Conservation (phyloP, 2,888 invertebrate genomes). For the Coleophora flavipennella region DNA sequence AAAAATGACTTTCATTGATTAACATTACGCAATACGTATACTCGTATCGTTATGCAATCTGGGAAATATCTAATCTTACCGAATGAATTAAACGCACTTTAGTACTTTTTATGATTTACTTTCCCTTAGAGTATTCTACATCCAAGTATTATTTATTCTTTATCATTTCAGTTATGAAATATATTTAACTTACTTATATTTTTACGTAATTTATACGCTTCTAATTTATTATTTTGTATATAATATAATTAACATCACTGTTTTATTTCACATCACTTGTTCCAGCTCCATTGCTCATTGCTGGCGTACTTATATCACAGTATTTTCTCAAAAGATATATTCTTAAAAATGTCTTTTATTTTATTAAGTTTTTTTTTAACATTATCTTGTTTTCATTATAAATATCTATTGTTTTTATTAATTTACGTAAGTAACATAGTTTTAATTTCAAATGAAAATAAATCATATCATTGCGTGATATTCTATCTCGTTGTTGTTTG, state of each 20-base stretch:
- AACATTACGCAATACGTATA: too few species aligned
- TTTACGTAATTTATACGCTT: constrained; percentile 17
- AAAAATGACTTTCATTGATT: too few species aligned
- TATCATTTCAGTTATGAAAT: not conserved
- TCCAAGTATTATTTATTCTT: not conserved
- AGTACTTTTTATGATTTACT: too few species aligned
- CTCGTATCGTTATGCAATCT: too few species aligned
- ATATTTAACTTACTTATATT: constrained; percentile 1
- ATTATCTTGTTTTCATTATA: constrained; percentile 21
- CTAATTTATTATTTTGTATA: constrained; percentile 9
- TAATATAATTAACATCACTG: constrained; percentile 17
- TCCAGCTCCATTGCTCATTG: constrained; percentile 23
- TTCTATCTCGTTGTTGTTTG: constrained; percentile 24
- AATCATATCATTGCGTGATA: constrained; percentile 54
- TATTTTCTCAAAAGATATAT: constrained; percentile 17
- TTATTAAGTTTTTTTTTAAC: constrained; percentile 18
- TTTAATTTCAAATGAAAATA: constrained; percentile 22
- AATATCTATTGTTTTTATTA: constrained; percentile 6
- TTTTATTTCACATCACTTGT: constrained; percentile 19
- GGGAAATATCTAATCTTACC: too few species aligned
- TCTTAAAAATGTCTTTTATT: constrained; percentile 3
- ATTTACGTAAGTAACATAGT: constrained; percentile 7
- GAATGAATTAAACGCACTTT: too few species aligned
- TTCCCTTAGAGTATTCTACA: not conserved
- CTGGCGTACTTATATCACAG: constrained; percentile 43